Evolutionary conservation across 2,888 invertebrate species (phyloP).

Genomic region (Amblyteles armatorius): DNA sequence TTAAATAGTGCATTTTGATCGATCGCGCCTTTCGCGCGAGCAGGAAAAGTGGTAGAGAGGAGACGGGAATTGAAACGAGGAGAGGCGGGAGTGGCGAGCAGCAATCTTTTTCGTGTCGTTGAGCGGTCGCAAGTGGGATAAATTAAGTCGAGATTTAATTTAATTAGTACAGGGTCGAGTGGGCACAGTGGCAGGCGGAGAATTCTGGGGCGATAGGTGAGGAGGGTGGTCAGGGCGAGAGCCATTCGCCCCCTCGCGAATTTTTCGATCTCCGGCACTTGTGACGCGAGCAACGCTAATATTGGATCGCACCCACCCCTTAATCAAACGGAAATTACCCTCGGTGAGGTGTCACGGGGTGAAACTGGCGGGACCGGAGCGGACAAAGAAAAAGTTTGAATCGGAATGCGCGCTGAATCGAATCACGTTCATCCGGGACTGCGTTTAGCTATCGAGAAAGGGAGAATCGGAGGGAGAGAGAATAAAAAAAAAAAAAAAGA

Average conservation of each 20-base stretch:
- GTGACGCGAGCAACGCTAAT: conserved; percentile 75
- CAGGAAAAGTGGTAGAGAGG: neutral
- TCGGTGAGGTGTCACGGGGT: conserved; percentile 61
- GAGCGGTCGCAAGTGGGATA: conserved; percentile 67
- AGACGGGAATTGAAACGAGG: neutral
- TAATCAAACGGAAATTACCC: conserved; percentile 66
- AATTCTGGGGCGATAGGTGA: conserved; percentile 7
- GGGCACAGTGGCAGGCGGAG: conserved; percentile 70
- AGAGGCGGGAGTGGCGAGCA: neutral
- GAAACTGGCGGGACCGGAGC: conserved; percentile 53
- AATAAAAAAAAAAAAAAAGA: conserved; percentile 31
- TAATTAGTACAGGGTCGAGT: conserved; percentile 80
- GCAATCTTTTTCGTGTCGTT: conserved; percentile 34
- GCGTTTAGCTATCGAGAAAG: conserved; percentile 47
- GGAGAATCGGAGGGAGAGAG: conserved; percentile 33
- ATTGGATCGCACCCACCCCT: conserved; percentile 73
- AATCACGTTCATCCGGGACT: conserved; percentile 80
- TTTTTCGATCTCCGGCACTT: conserved; percentile 63
- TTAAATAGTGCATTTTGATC: neutral
- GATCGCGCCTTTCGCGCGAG: neutral
- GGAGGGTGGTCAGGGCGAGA: conserved; percentile 7
- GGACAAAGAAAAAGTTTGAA: conserved; percentile 81
- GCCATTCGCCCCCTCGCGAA: conserved; percentile 43
- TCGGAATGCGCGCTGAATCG: conserved; percentile 83
- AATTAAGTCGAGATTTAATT: conserved; percentile 80